A percentile compares a stretch with the other conserved stretches of the same genome.
These are phyloP conservation scores for Lithophane ornitopus DNA, from an alignment of 2,888 invertebrate genomes.

Conservation along the genomic window DNA sequence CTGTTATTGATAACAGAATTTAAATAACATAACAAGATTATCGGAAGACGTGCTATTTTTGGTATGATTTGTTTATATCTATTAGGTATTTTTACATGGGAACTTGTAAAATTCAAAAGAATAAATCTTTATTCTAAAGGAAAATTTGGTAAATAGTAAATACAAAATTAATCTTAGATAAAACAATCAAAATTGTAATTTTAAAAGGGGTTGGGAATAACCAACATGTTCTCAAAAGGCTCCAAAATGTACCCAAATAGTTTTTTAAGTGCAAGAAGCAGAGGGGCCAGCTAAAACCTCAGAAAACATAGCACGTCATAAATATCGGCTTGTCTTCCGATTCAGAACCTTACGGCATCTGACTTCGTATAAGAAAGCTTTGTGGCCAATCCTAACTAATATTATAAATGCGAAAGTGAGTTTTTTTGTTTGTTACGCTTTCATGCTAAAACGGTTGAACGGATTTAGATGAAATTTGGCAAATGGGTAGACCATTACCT, in stretches of 20 bases:
- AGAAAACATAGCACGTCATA: background rate
- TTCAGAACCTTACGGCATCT: background rate
- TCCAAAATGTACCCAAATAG: background rate
- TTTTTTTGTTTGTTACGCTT: no score
- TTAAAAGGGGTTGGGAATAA: background rate
- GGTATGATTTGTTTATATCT: background rate
- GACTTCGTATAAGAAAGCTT: background rate
- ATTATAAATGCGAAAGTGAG: no score
- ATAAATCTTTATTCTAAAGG: background rate
- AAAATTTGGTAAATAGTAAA: background rate
- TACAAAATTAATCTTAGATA: background rate
- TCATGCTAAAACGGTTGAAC: no score
- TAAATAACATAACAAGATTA: slow-evolving; percentile 26
- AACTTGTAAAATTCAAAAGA: background rate
- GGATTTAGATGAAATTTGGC: no score
- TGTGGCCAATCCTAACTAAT: no score
- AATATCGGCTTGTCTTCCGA: background rate
- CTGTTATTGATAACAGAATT: slow-evolving; percentile 23
- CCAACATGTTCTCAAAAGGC: no score
- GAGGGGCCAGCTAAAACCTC: no score
- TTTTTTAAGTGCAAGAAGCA: background rate
- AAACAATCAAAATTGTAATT: background rate
- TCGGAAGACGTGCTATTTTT: slow-evolving; percentile 27
- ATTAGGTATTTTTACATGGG: no score
- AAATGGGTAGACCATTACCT: no score